Evolutionary conservation across 2,797 vertebrate species (phyloP).

Genomic region (Staurois parvus): DNA sequence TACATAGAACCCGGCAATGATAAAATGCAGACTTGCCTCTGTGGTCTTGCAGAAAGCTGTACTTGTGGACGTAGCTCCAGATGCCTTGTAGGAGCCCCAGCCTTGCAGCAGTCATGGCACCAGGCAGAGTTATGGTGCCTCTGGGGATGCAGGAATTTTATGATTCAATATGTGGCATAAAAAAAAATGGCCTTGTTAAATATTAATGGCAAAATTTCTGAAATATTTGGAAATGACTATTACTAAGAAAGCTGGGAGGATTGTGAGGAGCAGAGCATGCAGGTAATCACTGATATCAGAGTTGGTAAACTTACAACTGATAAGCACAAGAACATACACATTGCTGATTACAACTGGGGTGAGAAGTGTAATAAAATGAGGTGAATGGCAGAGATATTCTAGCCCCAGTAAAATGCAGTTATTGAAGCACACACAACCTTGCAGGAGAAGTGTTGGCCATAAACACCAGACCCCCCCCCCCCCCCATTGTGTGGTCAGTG

Average conservation of each 20-base stretch:
- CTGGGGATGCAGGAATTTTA: conserved; percentile 55
- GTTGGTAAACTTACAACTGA: too few species aligned
- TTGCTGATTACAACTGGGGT: too few species aligned
- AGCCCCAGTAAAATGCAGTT: too few species aligned
- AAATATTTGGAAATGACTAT: conserved; percentile 43
- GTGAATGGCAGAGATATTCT: too few species aligned
- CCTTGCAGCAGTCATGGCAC: conserved; percentile 12
- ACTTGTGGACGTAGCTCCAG: neutral
- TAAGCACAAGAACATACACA: too few species aligned
- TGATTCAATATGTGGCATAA: conserved; percentile 57
- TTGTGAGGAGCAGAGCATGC: neutral
- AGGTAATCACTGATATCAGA: neutral
- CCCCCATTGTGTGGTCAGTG: too few species aligned
- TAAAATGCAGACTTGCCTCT: neutral
- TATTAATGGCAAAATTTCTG: conserved; percentile 41
- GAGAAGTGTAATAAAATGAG: too few species aligned
- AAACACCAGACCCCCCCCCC: too few species aligned
- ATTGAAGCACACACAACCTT: too few species aligned
- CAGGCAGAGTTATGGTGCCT: conserved; percentile 49
- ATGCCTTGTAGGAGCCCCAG: conserved; percentile 16
- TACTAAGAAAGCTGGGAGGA: neutral
- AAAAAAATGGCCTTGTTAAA: conserved; percentile 24
- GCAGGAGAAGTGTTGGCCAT: too few species aligned
- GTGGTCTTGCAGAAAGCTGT: neutral
- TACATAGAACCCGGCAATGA: neutral